Conservation (phyloP, 92 coral and sea anemone species). For the Parazoanthus darwini region DNA sequence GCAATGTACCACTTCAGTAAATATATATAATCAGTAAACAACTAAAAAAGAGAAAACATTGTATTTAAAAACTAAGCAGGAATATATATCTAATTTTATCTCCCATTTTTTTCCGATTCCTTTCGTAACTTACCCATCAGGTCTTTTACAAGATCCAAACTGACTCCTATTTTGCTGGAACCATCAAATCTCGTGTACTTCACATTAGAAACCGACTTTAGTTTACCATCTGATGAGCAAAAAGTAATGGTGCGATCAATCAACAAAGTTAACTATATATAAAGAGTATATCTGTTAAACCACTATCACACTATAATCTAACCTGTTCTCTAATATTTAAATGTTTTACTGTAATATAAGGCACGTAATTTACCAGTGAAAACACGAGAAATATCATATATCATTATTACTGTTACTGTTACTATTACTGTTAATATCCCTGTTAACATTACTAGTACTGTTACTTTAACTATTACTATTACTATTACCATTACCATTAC, state of each 20-base stretch:
- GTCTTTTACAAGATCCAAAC: constrained; percentile 57
- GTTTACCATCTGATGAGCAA: constrained; percentile 59
- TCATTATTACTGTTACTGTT: background rate
- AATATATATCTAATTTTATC: background rate
- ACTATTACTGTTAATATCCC: too few relatives aligned
- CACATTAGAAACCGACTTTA: constrained; percentile 60
- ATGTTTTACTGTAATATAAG: too few relatives aligned
- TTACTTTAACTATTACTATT: too few relatives aligned
- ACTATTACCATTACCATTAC: too few relatives aligned
- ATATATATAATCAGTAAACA: background rate
- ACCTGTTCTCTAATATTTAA: background rate
- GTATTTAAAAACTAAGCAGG: background rate
- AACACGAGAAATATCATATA: too few relatives aligned
- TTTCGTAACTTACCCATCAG: constrained; percentile 63
- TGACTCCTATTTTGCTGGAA: constrained; percentile 58
- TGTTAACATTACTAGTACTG: background rate
- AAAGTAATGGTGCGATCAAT: background rate
- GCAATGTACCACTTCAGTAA: background rate
- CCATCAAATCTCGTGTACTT: constrained; percentile 74
- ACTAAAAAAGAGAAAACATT: background rate
- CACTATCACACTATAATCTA: background rate
- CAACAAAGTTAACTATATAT: too few relatives aligned
- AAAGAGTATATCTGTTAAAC: too few relatives aligned
- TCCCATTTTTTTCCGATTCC: background rate
- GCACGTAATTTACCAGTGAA: too few relatives aligned